Conservation (phyloP, 2,888 invertebrate species). For the Galerucella nymphaeae region DNA sequence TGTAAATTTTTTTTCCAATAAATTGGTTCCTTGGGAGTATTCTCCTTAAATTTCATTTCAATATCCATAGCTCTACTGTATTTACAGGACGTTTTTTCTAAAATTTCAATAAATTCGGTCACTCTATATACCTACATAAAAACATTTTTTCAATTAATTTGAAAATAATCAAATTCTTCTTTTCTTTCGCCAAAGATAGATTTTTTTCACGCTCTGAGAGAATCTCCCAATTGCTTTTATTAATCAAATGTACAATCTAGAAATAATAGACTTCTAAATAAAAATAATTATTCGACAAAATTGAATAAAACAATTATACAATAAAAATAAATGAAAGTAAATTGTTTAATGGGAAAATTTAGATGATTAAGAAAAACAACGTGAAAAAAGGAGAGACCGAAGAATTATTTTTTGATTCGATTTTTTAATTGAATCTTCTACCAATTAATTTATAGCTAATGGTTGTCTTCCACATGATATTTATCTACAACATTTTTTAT, state of each 20-base stretch:
- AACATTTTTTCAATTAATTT: constrained; percentile 28
- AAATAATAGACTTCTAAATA: too few species aligned
- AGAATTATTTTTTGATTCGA: constrained; percentile 4
- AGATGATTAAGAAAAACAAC: constrained; percentile 56
- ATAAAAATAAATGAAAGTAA: constrained; percentile 61
- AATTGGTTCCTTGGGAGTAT: too few species aligned
- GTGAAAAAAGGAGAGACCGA: constrained; percentile 1
- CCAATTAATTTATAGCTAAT: too few species aligned
- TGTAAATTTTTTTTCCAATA: too few species aligned
- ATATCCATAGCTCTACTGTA: too few species aligned
- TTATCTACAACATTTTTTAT: too few species aligned
- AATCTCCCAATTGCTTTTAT: not conserved
- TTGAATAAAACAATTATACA: constrained; percentile 46
- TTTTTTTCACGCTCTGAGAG: too few species aligned
- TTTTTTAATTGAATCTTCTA: too few species aligned
- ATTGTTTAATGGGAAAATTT: constrained; percentile 62
- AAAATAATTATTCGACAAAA: not conserved
- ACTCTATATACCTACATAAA: too few species aligned
- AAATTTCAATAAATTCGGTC: too few species aligned
- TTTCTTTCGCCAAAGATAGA: constrained; percentile 1
- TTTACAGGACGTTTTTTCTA: not conserved
- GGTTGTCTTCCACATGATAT: too few species aligned
- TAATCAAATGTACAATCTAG: constrained; percentile 41
- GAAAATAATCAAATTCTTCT: constrained; percentile 34
- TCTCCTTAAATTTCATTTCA: too few species aligned